These are phyloP conservation scores for Epinotia bilunana DNA, from an alignment of 2,888 invertebrate species.

Conservation along the genomic window DNA sequence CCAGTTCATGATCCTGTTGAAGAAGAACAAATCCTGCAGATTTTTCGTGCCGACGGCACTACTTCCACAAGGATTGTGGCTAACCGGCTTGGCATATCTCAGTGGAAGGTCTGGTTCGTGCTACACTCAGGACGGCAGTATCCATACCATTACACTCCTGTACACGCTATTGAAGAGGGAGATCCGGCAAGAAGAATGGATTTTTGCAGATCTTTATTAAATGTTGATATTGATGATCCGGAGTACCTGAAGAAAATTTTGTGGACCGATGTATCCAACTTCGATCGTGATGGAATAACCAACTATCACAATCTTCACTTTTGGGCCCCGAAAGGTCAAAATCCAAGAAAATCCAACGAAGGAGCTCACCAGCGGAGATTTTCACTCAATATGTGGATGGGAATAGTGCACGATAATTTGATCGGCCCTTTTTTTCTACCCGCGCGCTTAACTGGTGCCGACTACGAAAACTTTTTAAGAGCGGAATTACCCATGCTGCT, in stretches of 20 bases:
- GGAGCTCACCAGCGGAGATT: constrained; percentile 13
- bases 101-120: too few relatives aligned
- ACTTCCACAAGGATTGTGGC: too few relatives aligned
- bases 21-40: too few relatives aligned
- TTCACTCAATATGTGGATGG: constrained; percentile 16
- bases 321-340: constrained; percentile 50
- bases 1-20: too few relatives aligned
- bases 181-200: constrained; percentile 50
- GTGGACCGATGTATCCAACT: constrained; percentile 53
- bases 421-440: constrained; percentile 16
- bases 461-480: constrained; percentile 1
- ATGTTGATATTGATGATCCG: constrained; percentile 51
- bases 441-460: constrained; percentile 14
- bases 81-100: too few relatives aligned
- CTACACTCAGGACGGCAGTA: constrained; percentile 47
- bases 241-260: constrained; percentile 49
- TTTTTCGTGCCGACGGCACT: too few relatives aligned
- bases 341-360: constrained; percentile 34
- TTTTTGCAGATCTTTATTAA: constrained; percentile 52
- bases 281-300: constrained; percentile 48
- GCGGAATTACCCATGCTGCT: too few relatives aligned
- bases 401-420: constrained; percentile 12
- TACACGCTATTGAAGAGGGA: constrained; percentile 49
- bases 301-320: constrained; percentile 52
- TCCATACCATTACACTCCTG: constrained; percentile 46